A percentile compares a stretch with the other conserved stretches of the same genome.
phyloP scores from a whole-genome alignment of 2,113 vertebrate genomes.

The Oncorhynchus clarkii region DNA sequence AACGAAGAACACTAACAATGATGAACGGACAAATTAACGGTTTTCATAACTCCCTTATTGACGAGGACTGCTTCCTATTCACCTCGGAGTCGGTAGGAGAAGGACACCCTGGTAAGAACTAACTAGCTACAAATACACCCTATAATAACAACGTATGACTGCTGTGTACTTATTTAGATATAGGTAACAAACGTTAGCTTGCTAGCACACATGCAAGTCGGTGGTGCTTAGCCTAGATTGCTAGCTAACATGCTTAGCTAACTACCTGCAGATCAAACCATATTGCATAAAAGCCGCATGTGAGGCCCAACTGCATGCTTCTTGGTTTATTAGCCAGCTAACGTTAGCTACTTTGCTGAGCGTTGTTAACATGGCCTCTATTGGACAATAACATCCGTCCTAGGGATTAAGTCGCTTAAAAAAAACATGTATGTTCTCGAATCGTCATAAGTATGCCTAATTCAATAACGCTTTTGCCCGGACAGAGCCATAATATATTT shows the following conservation, averaged over 20 bases:
- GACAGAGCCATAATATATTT: not conserved
- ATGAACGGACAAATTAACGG: slow-evolving; percentile 89
- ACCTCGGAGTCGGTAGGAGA: slow-evolving; percentile 95
- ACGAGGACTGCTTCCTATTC: slow-evolving; percentile 93
- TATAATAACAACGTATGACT: too few relatives aligned
- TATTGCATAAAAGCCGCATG: not conserved
- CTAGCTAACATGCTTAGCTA: too few relatives aligned
- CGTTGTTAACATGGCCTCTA: not conserved
- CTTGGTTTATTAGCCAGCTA: not conserved
- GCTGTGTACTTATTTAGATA: too few relatives aligned
- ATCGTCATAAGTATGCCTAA: not conserved
- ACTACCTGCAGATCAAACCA: not conserved
- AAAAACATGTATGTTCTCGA: too few relatives aligned
- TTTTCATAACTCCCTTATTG: slow-evolving; percentile 87
- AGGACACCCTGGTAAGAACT: slow-evolving; percentile 89
- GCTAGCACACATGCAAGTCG: too few relatives aligned
- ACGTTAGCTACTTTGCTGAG: not conserved
- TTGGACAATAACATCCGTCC: not conserved
- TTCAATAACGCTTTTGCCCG: not conserved
- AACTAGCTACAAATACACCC: too few relatives aligned
- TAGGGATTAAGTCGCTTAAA: too few relatives aligned
- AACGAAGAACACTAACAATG: slow-evolving; percentile 59
- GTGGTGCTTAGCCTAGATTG: too few relatives aligned
- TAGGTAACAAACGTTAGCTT: too few relatives aligned
- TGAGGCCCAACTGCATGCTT: not conserved